These are phyloP conservation scores for Varroa destructor DNA, from an alignment of 1,140 invertebrate genomes.

Conservation along the genomic window DNA sequence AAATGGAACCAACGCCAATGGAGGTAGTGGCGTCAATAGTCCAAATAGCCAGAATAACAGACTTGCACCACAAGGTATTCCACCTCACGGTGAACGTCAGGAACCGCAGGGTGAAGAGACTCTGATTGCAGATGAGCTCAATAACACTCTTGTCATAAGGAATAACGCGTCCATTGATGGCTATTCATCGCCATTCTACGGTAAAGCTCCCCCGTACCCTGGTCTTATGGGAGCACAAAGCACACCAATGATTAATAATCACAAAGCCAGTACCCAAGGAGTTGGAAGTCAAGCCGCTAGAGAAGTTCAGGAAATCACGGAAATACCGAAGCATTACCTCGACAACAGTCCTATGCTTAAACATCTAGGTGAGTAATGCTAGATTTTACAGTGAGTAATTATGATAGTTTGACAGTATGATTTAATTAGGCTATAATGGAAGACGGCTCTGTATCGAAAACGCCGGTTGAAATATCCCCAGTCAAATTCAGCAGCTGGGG, in stretches of 20 bases:
- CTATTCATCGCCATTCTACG: conserved; percentile 35
- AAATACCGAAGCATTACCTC: conserved; percentile 69
- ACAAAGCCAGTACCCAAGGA: conserved; percentile 23
- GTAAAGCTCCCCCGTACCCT: conserved; percentile 30
- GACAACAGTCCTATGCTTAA: conserved; percentile 69
- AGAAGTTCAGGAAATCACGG: conserved; percentile 57
- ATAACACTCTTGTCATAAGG: conserved; percentile 40
- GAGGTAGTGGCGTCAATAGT: no score
- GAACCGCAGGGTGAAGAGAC: conserved; percentile 79
- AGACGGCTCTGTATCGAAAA: no score
- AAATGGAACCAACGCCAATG: no score
- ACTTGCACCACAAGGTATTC: no score
- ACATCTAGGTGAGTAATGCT: conserved; percentile 59
- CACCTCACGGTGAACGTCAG: conserved; percentile 53
- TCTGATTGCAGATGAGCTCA: conserved; percentile 41
- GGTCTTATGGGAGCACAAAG: conserved; percentile 30
- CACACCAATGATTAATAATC: conserved; percentile 25
- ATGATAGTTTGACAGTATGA: no score
- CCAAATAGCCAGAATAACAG: no score
- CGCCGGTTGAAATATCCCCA: no score
- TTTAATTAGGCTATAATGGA: no score
- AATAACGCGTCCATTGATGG: conserved; percentile 34
- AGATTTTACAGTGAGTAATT: no score
- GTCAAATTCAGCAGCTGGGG: no score
- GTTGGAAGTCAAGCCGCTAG: conserved; percentile 38